Percentiles rank a stretch among this genome's conserved stretches.
Conservation (phyloP, 2,113 vertebrate species). For the Xenus cinereus region DNA sequence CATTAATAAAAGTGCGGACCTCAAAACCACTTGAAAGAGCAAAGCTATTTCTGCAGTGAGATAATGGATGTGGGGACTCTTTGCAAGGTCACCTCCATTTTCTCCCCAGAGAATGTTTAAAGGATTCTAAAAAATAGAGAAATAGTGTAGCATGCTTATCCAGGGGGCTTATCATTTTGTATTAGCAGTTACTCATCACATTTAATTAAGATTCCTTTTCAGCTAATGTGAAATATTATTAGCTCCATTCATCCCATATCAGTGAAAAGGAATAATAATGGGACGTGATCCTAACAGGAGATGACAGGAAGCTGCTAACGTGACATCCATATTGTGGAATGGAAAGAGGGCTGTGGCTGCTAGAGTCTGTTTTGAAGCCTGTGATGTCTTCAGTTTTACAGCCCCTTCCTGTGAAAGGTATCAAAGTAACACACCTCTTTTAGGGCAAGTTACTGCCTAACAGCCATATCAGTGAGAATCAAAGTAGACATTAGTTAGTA, state of each 20-base stretch:
- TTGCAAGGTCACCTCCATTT: not conserved
- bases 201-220: constrained; percentile 51
- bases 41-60: not conserved
- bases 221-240: constrained; percentile 11
- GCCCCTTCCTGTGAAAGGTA: not conserved
- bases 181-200: constrained; percentile 49
- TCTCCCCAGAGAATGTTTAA: not conserved
- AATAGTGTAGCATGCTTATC: not conserved
- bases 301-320: constrained; percentile 6
- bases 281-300: constrained; percentile 16
- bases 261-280: not conserved
- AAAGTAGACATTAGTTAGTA: not conserved
- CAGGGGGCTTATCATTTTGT: constrained; percentile 22
- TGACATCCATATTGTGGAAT: not conserved
- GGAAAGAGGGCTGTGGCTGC: not conserved
- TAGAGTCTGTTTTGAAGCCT: not conserved
- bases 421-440: not conserved
- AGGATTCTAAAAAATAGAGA: not conserved
- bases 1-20: not conserved
- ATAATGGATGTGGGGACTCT: not conserved
- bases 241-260: not conserved
- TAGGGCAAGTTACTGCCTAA: not conserved
- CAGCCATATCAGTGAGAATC: not conserved
- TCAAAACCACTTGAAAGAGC: not conserved
- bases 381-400: not conserved